Evolutionary conservation across 2,888 invertebrate genomes (phyloP).

Genomic region (Callyntrura guangdongensis): DNA sequence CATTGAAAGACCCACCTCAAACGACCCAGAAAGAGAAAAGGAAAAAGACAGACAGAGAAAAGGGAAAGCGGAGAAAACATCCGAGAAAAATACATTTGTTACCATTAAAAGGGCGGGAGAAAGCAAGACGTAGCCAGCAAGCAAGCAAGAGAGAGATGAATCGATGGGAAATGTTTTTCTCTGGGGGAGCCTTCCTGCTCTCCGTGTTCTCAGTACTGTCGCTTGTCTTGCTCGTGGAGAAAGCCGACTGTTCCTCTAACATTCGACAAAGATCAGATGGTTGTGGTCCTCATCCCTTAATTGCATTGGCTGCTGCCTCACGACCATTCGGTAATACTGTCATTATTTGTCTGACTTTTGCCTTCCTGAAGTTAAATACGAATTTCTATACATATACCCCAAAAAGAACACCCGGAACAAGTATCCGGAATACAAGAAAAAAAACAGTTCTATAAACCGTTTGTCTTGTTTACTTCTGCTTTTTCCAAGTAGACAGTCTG

Average conservation of each 20-base stretch:
- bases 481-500: conserved; percentile 27
- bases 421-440: no score
- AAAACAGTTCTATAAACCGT: no score
- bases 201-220: conserved; percentile 67
- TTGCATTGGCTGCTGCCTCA: conserved; percentile 84
- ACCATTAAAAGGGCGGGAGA: conserved; percentile 78
- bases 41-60: conserved; percentile 10
- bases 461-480: conserved; percentile 14
- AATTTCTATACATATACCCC: not conserved
- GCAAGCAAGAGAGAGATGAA: conserved; percentile 75
- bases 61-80: conserved; percentile 45
- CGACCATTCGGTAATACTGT: conserved; percentile 78
- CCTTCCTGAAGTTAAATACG: no score
- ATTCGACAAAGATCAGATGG: conserved; percentile 84
- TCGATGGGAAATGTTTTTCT: conserved; percentile 82
- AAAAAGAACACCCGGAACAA: no score
- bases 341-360: conserved; percentile 69
- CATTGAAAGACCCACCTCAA: not conserved
- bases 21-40: not conserved
- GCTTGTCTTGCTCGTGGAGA: conserved; percentile 1
- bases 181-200: conserved; percentile 77
- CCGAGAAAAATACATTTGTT: conserved; percentile 79
- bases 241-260: conserved; percentile 73
- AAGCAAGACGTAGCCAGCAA: no score
- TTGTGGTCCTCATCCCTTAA: conserved; percentile 84